A percentile compares a stretch with the other conserved stretches of the same genome.
Conservation (phyloP, 2,797 vertebrate species). For the Galaxias olidus region DNA sequence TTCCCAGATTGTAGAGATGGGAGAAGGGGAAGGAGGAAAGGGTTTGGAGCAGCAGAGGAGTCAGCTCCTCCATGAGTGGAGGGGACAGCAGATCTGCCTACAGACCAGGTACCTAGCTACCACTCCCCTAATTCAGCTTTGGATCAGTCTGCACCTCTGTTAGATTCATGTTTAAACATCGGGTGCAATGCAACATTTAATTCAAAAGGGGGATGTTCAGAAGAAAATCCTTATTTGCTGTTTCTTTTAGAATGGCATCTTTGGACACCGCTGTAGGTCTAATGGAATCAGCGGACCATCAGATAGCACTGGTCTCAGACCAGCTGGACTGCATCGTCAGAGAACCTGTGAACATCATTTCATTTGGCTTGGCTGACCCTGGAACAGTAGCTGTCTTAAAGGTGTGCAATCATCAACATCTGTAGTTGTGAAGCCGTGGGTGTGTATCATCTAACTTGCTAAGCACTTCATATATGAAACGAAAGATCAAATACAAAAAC, state of each 20-base stretch:
- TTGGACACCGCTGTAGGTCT: slow-evolving; percentile 67
- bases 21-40: slow-evolving; percentile 44
- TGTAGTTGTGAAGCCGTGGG: neutral
- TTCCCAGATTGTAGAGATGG: slow-evolving; percentile 24
- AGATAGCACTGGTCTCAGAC: slow-evolving; percentile 60
- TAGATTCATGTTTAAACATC: no score
- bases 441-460: neutral
- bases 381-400: slow-evolving; percentile 50
- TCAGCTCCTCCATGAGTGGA: slow-evolving; percentile 61
- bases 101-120: slow-evolving; percentile 67
- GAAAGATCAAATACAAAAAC: no score
- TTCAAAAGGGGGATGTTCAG: no score
- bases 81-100: slow-evolving; percentile 65
- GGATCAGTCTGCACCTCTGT: no score
- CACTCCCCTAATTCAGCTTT: neutral
- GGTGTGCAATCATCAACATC: slow-evolving; percentile 39
- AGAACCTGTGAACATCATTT: slow-evolving; percentile 58
- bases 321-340: slow-evolving; percentile 60
- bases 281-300: slow-evolving; percentile 67
- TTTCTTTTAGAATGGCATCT: slow-evolving; percentile 71
- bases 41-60: slow-evolving; percentile 49
- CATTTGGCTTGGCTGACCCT: slow-evolving; percentile 56
- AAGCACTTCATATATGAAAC: no score
- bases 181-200: no score
- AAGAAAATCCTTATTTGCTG: neutral